These are phyloP conservation scores for Xenopus borealis DNA, from an alignment of 2,113 vertebrate genomes.

Conservation along the genomic window DNA sequence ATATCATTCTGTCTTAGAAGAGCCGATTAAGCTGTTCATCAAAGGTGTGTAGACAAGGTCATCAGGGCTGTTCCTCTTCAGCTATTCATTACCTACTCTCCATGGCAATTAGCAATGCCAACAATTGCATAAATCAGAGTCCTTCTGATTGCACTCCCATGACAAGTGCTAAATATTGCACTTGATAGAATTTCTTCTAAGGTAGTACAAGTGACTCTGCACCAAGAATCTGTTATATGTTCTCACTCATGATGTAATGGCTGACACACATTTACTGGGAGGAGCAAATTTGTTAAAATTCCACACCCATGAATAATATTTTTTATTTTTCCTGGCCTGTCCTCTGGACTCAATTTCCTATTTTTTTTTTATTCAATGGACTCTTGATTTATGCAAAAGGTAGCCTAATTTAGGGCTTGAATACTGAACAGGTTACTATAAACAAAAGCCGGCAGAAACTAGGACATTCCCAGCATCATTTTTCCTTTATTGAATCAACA, in stretches of 20 bases:
- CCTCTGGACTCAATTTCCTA: too few species aligned
- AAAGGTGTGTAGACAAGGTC: slow-evolving; percentile 76
- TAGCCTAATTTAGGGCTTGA: too few species aligned
- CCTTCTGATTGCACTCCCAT: slow-evolving; percentile 67
- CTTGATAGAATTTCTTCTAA: background rate
- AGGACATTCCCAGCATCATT: too few species aligned
- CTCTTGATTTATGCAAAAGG: too few species aligned
- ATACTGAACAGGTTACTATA: too few species aligned
- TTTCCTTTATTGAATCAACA: too few species aligned
- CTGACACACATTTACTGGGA: slow-evolving; percentile 11
- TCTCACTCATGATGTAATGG: background rate
- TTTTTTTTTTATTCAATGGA: too few species aligned
- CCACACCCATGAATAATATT: too few species aligned
- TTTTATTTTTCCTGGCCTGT: too few species aligned
- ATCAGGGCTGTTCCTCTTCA: slow-evolving; percentile 62
- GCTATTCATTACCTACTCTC: slow-evolving; percentile 68
- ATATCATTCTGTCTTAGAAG: slow-evolving; percentile 77
- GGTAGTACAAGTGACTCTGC: background rate
- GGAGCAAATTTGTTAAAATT: too few species aligned
- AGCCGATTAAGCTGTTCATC: slow-evolving; percentile 73
- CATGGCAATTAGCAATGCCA: slow-evolving; percentile 69
- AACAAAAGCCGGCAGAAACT: too few species aligned
- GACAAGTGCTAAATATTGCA: slow-evolving; percentile 50
- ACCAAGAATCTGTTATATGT: background rate
- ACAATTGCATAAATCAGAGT: slow-evolving; percentile 75